Base-by-base conservation (phyloP, 2,888 invertebrate species). In the Drosophila siamana region DNA sequence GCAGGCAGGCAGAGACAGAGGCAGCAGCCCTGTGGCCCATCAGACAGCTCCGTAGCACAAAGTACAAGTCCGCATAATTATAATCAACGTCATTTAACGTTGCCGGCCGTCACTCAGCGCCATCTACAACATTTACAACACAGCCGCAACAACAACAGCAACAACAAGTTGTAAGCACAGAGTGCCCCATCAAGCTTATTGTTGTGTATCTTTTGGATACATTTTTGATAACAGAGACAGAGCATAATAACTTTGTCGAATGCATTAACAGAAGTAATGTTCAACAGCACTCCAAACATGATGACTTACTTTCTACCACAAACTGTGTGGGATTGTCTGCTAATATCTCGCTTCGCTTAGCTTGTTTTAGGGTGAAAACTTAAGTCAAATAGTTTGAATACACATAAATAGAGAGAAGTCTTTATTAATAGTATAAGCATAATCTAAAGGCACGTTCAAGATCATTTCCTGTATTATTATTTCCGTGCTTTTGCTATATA, bases 61-160 rank as follows among this genome's bases (percentile, higher is more conserved):
- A 86, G 85, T 85, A 89, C 88, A 88, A 84, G 87, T 86, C 88
- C 88, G 87, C 89, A 89, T 89, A 89, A 87, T 87, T 87, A 87
- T 89, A 87, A 87, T 87, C 88, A 89, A 88, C 84, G 89, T 87
- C 86, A 87, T 86, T 87, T 89, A 85, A 86, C 78, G 85, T 86
- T 81, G 76, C 87, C 74, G 85, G 84, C 85, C 87, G 84, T 88
- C 88, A 88, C 86, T 86, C 88, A 78, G 66, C 67, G 66, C 60
- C 62, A 82, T 82, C 60, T 69, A 56, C 70, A 73, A 81, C 74
- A 82, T 71, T 79, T 73, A 65, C 80, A 64, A 70, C 80, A 79
- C 76, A 44, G 15, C 44, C 56, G n/a, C 63, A 46, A 36, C 46
- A 48, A 13, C 57, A 65, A 28, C 65, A 69, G n/a, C 74, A 72